Conservation (phyloP, 2,888 invertebrate species). For the Himalopsyche tibetana region DNA sequence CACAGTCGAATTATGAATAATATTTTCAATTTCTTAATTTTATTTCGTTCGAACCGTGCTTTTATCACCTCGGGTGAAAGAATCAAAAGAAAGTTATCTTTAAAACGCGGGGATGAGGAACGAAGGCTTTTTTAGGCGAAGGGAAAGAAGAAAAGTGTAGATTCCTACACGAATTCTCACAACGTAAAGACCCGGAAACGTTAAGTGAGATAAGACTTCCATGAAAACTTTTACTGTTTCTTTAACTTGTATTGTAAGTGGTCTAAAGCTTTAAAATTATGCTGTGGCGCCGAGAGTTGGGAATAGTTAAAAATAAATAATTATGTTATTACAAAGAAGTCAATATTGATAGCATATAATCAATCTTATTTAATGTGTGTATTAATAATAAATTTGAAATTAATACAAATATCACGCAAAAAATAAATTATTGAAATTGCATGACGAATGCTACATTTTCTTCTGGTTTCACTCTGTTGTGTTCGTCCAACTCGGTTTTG, state of each 20-base stretch:
- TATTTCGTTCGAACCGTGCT: not conserved
- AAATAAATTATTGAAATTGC: no score
- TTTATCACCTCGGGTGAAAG: not conserved
- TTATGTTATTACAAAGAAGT: not conserved
- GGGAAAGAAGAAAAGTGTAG: slow-evolving; percentile 51
- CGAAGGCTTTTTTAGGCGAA: not conserved
- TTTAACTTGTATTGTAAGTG: slow-evolving; percentile 64
- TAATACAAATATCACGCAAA: no score
- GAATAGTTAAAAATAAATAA: not conserved
- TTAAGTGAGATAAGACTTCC: slow-evolving; percentile 66
- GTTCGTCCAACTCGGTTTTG: no score
- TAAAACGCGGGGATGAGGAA: not conserved
- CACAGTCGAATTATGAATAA: no score
- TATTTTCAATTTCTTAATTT: no score
- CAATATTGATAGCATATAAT: no score
- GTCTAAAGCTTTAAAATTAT: slow-evolving; percentile 46
- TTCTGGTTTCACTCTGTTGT: no score
- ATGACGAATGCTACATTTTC: no score
- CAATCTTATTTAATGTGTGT: no score
- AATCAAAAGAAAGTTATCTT: slow-evolving; percentile 3
- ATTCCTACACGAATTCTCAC: slow-evolving; percentile 65
- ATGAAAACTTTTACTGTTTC: slow-evolving; percentile 65
- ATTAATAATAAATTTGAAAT: no score
- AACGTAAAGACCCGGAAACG: slow-evolving; percentile 65
- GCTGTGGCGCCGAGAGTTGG: not conserved